These are phyloP conservation scores for Pristionchus mayeri DNA, from an alignment of 2,888 invertebrate species.

Conservation along the genomic window DNA sequence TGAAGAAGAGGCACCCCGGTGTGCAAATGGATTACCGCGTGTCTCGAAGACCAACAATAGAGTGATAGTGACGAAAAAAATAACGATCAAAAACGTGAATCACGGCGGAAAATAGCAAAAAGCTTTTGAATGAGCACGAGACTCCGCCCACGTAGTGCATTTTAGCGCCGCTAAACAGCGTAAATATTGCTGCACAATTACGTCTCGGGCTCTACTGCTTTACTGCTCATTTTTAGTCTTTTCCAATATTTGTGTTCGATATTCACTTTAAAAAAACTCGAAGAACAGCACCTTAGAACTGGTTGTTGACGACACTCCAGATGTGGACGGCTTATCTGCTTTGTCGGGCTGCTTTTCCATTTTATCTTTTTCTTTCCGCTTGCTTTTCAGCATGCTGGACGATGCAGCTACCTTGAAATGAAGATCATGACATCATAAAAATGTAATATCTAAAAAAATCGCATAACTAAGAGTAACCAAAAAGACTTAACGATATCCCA, in stretches of 20 bases:
- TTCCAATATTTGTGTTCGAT: not conserved
- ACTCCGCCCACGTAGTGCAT: conserved; percentile 10
- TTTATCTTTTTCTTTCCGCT: conserved; percentile 60
- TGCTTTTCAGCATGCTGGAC: conserved; percentile 62
- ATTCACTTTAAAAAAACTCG: not conserved
- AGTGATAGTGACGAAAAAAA: not conserved
- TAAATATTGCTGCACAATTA: not conserved
- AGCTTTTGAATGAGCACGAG: not conserved
- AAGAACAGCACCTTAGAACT: not conserved
- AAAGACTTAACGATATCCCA: no score
- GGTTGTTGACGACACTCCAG: not conserved
- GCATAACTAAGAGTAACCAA: no score
- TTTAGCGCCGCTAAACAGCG: conserved; percentile 25
- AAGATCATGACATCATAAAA: no score
- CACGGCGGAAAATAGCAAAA: not conserved
- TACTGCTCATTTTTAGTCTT: not conserved
- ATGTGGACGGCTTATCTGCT: not conserved
- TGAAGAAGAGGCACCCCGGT: not conserved
- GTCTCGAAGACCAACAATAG: not conserved
- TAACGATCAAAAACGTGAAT: not conserved
- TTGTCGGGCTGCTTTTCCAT: not conserved
- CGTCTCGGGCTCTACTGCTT: no score
- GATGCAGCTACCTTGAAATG: conserved; percentile 59
- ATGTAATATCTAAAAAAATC: no score
- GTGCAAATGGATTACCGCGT: not conserved